Conservation (phyloP, 2,888 invertebrate genomes). For the Phortica magna region DNA sequence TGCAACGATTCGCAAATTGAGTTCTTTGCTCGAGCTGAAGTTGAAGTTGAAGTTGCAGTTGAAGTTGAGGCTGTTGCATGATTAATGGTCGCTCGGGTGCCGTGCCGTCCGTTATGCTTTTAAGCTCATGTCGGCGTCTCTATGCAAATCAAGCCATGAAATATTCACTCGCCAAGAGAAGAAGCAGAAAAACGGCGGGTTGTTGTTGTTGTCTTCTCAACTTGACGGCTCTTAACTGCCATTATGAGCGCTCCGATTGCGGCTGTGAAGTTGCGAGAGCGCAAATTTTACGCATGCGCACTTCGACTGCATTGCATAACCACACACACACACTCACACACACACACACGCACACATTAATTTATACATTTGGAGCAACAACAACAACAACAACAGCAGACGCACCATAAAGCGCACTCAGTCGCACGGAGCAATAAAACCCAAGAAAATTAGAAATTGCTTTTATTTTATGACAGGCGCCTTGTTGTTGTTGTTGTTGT, state of each 20-base stretch:
- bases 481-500: background rate
- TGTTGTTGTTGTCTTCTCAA: background rate
- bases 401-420: background rate
- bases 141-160: constrained; percentile 47
- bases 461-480: constrained; percentile 56
- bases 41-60: constrained; percentile 15
- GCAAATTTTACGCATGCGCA: constrained; percentile 19
- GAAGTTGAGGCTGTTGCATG: constrained; percentile 52
- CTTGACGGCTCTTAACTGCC: background rate
- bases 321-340: background rate
- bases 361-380: background rate
- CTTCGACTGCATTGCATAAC: constrained; percentile 10
- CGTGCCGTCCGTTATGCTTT: constrained; percentile 71
- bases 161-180: background rate
- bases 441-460: constrained; percentile 70
- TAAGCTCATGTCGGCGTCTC: constrained; percentile 43
- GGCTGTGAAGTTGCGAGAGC: background rate
- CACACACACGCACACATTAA: background rate
- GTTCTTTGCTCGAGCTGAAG: too few relatives aligned
- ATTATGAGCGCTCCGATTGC: background rate
- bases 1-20: background rate
- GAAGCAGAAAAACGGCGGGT: background rate
- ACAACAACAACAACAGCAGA: background rate
- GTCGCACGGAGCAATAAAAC: constrained; percentile 65
- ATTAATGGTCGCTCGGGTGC: constrained; percentile 71